Evolutionary conservation across 2,888 invertebrate genomes (phyloP).

Genomic region (Osmoderma eremita): DNA sequence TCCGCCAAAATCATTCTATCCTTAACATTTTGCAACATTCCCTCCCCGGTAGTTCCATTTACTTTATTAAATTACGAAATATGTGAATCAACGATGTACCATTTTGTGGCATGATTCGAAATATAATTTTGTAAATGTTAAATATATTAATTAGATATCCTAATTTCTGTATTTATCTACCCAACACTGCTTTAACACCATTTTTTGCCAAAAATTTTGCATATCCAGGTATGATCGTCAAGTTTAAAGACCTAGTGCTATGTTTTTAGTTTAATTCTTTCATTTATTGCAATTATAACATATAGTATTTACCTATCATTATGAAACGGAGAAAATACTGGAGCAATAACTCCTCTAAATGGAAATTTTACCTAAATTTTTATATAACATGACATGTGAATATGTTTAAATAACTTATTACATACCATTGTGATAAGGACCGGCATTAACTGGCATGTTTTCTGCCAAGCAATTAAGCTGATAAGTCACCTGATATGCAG

Average conservation of each 20-base stretch:
- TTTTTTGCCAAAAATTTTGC: constrained; percentile 71
- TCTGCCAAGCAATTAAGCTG: too few relatives aligned
- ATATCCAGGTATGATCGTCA: constrained; percentile 66
- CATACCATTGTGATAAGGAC: constrained; percentile 5
- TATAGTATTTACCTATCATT: constrained; percentile 65
- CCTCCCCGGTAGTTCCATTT: constrained; percentile 84
- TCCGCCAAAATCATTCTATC: constrained; percentile 76
- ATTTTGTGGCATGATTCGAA: too few relatives aligned
- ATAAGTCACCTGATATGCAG: too few relatives aligned
- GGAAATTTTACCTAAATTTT: constrained; percentile 64
- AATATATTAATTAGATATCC: too few relatives aligned
- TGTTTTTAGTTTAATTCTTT: too few relatives aligned
- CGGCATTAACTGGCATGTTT: too few relatives aligned
- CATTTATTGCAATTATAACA: constrained; percentile 14
- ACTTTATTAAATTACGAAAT: constrained; percentile 64
- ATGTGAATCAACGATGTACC: too few relatives aligned
- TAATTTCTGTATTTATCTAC: constrained; percentile 62
- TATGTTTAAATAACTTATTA: background rate
- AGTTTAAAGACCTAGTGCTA: constrained; percentile 53
- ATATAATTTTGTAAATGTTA: background rate
- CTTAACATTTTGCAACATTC: constrained; percentile 71
- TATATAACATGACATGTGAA: constrained; percentile 13
- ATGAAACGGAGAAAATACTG: constrained; percentile 77
- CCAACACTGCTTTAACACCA: constrained; percentile 74
- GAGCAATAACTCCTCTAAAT: constrained; percentile 75